Evolutionary conservation across 1,140 invertebrate genomes (phyloP).

Genomic region (Trichomalopsis sarcophagae): DNA sequence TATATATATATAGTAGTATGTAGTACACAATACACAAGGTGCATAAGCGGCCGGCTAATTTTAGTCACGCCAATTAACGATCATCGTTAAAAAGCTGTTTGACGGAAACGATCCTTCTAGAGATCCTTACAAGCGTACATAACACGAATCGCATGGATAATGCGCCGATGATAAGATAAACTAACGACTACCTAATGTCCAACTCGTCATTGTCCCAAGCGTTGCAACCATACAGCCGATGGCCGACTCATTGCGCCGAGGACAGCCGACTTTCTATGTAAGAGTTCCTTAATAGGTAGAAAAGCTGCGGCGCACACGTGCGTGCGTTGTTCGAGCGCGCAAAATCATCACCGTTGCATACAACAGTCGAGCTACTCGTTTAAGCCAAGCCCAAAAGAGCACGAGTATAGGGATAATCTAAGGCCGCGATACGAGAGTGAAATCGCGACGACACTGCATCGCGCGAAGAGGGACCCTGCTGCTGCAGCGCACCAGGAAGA

Average conservation of each 20-base stretch:
- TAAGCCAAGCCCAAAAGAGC: too few species aligned
- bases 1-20: background rate
- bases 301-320: too few species aligned
- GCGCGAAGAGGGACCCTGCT: too few species aligned
- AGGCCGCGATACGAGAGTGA: too few species aligned
- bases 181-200: background rate
- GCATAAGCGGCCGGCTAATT: background rate
- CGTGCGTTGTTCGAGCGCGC: too few species aligned
- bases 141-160: background rate
- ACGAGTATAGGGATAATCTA: too few species aligned
- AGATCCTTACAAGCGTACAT: background rate
- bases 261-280: background rate
- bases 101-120: conserved; percentile 7
- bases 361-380: too few species aligned
- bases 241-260: background rate
- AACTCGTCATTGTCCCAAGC: background rate
- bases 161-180: background rate
- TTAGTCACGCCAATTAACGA: background rate
- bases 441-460: background rate
- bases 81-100: conserved; percentile 35
- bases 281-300: too few species aligned
- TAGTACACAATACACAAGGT: background rate
- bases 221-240: background rate
- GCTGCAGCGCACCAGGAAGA: conserved; percentile 40
- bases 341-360: too few species aligned